Base-by-base conservation (phyloP, 2,113 vertebrate species). In the Lampris megalopsis region DNA sequence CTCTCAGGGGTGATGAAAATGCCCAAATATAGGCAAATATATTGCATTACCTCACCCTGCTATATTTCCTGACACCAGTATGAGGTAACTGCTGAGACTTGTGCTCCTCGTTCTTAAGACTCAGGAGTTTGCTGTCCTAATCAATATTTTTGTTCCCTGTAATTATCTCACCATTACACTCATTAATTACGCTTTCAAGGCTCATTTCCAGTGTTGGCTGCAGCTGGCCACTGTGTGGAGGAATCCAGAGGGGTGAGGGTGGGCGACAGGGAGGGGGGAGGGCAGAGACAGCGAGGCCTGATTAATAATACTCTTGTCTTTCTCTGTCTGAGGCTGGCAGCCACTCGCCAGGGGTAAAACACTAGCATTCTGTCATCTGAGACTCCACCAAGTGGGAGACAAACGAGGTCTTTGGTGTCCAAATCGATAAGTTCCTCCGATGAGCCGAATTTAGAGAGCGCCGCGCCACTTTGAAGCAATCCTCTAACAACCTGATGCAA, bases 161-260 rank as follows among this genome's bases (percentile, higher is more conserved):
- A 90, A 94, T 93, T 91, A 92, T 93, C 90, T 92, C 84, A 87
- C 81, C 80, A 67, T 79, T 63, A 84, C 45, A 36, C 84, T 88
- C 90, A 88, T 92, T 91, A 91, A 91, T 93, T 91, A 84, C 85
- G 87, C 87, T 89, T 91, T 91, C 89, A 90, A 90, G 92, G 90
- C 90, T 93, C 84, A 88, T 92, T 92, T 92, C 89, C 88, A 86
- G 77, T 43, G 49, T 63, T 73, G 86, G 81, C 77, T 70, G 47
- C 78, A 77, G 84, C 84, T 82, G 89, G 61, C 75, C 75, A 38
- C 71, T 82, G 53, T 62, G 79, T 62, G 72, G 78, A 78, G 68
- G 84, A 77, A 9, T 77, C 74, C 83, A 64, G 69, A 52, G 72
- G 75, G 83, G 74, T 57, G 75, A 79, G 77, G 75, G 71, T 50